These are phyloP conservation scores for Endomychus coccineus DNA, from an alignment of 2,888 invertebrate species.

Conservation along the genomic window DNA sequence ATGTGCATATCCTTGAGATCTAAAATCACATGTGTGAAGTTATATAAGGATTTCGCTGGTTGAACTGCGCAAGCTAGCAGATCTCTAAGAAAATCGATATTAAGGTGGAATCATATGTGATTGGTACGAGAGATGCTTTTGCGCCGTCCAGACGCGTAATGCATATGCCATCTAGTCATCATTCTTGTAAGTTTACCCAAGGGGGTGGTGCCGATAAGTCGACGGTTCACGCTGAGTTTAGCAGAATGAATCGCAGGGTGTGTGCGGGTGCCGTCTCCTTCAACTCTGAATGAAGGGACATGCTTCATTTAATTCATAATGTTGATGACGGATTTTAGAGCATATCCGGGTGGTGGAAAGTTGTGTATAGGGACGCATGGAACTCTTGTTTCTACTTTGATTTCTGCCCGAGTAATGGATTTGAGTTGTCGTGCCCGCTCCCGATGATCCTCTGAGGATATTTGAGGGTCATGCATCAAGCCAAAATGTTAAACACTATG, in stretches of 20 bases:
- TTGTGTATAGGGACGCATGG: constrained; percentile 20
- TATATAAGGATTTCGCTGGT: too few species aligned
- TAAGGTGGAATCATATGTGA: constrained; percentile 14
- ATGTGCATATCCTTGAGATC: too few species aligned
- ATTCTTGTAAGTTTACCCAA: constrained; percentile 32
- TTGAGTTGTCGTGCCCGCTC: constrained; percentile 34
- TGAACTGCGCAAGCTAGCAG: too few species aligned
- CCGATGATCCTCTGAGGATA: constrained; percentile 37
- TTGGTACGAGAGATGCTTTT: constrained; percentile 11
- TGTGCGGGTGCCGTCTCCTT: constrained; percentile 24
- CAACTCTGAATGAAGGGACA: constrained; percentile 24
- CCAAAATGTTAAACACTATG: constrained; percentile 37
- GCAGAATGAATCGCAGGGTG: constrained; percentile 37
- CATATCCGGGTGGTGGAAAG: constrained; percentile 16
- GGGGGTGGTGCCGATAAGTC: constrained; percentile 34
- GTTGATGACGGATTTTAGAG: constrained; percentile 27
- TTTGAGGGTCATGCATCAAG: constrained; percentile 31
- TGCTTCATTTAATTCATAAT: constrained; percentile 32
- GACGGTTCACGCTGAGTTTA: constrained; percentile 32
- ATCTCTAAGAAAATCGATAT: constrained; percentile 15
- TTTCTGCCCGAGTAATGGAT: constrained; percentile 36
- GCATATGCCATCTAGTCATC: constrained; percentile 36
- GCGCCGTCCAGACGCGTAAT: constrained; percentile 9
- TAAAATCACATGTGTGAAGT: too few species aligned
- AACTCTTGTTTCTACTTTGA: constrained; percentile 14